Base-by-base conservation (phyloP, 1,140 invertebrate genomes). In the Zaprionus gabonicus region DNA sequence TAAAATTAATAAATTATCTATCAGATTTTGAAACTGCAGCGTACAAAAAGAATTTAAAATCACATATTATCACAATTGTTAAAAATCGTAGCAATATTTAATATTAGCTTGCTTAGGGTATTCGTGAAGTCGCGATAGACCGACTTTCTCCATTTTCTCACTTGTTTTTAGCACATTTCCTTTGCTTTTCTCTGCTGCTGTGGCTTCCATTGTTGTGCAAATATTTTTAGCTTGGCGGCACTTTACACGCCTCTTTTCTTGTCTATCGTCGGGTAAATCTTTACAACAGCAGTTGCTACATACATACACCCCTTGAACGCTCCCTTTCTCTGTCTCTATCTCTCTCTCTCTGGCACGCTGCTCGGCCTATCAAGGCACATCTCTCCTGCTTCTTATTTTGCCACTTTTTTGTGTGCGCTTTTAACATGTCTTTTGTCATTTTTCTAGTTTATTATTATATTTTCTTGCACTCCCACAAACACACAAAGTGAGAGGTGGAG, bases 391-490 rank as follows among this genome's bases (percentile, higher is more conserved):
- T 25, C 41, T 27, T 31, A 62, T 62, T 71, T 71, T 63, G 34
- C 34, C 31, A 41, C 36, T 6, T 51, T 36, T 66, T 58, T 68
- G 55, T 78, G 55, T 69, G 73, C 65, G 77, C 77, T 80, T 72
- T 81, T 81, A 81, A 81, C 79, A 79, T 80, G 77, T 80, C 80
- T 81, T 81, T 81, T 81, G 80, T 81, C 80, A 81, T 81, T 81
- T 81, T 70, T 81, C 64, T 81, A 76, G 78, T 80, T 80, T 81
- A 81, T 81, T 81, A 81, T 81, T 79, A 79, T 81, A 76, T 81
- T 81, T 81, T 80, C 67, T 69, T 71, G 57, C 66, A 74, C 59
- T 62, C 63, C 41, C 44, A 31, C 65, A 68, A 64, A 59, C 70
- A 68, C 20, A 57, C 65, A 17, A 5, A 10, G 25, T 34, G 10